Evolutionary conservation across 2,888 invertebrate genomes (phyloP), one percentile per base, ranked within the genome.

Genomic region (Hydrotaea cyrtoneurina): DNA sequence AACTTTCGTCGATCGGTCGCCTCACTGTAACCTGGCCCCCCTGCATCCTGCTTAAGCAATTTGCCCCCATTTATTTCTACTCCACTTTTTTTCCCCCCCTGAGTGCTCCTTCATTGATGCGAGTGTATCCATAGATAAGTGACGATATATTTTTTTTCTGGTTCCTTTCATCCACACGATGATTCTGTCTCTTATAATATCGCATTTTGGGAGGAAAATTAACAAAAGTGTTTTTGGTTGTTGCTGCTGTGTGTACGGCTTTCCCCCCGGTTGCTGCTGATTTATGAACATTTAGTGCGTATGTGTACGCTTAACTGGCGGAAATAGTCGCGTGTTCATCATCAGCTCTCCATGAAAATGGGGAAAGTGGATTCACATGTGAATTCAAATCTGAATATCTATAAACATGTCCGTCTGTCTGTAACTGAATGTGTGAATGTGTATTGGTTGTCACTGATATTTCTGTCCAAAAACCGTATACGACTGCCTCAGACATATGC

Each of bases 271-370:
- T 50, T 50, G n/a, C 7, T 0, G 50, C n/a, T 50, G 50, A 50
- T 50, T 50, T 50, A 50, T 50, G 50, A 50, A n/a, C 50, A 50
- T 50, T 50, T 50, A 50, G 50, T n/a, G 50, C 50, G 3, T 11
- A 3, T 13, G n/a, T 7, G 5, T 50, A 50, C 50, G 50, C 13
- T 50, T n/a, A 50, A 50, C 15, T 50, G 50, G 50, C 50, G 50
- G 50, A 50, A 50, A 50, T 50, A 50, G 50, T 50, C 50, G 50
- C 50, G 50, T n/a, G 50, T 50, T 50, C 50, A 50, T 50, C 50
- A n/a, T 50, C 50, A 50, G 13, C 50, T 50, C 50, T n/a, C 3
- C 50, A n/a, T 5, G 50, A n/a, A n/a, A 4, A 50, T 15, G n/a
- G n/a, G n/a, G n/a, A 50, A 39, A 11, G 39, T 39, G 50, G 31